A percentile compares a stretch with the other conserved stretches of the same genome.
Conservation (phyloP, 2,888 invertebrate species). For the Chouioia cunea region DNA sequence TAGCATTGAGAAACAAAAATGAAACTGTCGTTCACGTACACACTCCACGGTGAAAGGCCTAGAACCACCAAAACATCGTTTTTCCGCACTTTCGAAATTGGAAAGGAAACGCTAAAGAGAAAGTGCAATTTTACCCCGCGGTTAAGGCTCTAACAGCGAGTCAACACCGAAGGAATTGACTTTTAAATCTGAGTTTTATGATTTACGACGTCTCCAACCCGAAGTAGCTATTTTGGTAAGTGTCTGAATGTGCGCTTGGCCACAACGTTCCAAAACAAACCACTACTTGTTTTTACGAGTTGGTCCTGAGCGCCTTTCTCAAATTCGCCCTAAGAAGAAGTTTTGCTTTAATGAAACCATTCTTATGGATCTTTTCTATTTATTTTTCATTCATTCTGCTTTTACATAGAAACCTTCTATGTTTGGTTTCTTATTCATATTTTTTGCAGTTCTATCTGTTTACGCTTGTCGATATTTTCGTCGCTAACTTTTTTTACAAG, state of each 20-base stretch:
- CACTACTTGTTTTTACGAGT: slow-evolving; percentile 23
- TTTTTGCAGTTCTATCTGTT: too few species aligned
- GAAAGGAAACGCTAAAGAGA: slow-evolving; percentile 48
- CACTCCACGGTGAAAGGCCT: slow-evolving; percentile 2
- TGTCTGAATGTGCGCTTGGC: slow-evolving; percentile 53
- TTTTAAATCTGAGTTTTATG: slow-evolving; percentile 59
- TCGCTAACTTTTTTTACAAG: too few species aligned
- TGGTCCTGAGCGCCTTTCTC: too few species aligned
- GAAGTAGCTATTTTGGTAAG: slow-evolving; percentile 47
- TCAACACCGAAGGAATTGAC: slow-evolving; percentile 50
- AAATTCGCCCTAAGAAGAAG: too few species aligned
- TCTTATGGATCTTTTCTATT: too few species aligned
- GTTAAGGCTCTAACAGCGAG: background rate
- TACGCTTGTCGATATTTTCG: too few species aligned
- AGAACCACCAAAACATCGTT: slow-evolving; percentile 30
- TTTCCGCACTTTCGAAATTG: slow-evolving; percentile 23
- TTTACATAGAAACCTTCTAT: too few species aligned
- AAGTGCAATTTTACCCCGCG: slow-evolving; percentile 46
- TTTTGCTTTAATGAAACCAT: too few species aligned
- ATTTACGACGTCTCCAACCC: slow-evolving; percentile 53
- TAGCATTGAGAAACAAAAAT: too few species aligned
- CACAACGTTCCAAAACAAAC: slow-evolving; percentile 59
- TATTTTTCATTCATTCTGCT: too few species aligned
- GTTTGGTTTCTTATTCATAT: too few species aligned
- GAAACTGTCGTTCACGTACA: too few species aligned